phyloP scores from a whole-genome alignment of 2,113 vertebrate species.

The Trichechus manatus region DNA sequence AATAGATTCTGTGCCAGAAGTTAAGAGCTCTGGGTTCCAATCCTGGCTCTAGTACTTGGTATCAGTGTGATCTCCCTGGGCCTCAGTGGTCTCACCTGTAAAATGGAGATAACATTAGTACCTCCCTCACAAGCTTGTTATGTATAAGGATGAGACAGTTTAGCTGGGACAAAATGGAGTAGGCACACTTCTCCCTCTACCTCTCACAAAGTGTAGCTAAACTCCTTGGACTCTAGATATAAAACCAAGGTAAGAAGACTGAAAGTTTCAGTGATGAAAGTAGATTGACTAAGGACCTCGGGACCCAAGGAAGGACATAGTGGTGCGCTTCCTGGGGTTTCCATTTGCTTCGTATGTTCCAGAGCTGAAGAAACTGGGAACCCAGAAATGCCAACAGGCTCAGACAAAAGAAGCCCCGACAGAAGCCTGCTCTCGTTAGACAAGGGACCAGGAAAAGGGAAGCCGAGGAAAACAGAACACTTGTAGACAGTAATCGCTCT shows the following conservation, averaged over 20 bases:
- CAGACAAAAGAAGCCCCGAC: background rate
- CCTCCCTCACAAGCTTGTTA: background rate
- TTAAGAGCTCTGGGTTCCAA: background rate
- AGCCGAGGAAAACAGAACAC: background rate
- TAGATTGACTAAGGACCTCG: background rate
- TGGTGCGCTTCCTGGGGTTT: background rate
- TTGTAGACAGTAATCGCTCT: background rate
- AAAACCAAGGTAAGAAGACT: background rate
- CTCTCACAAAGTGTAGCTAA: background rate
- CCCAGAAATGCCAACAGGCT: background rate
- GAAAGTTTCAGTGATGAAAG: background rate
- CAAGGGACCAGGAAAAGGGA: background rate
- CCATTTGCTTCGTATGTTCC: background rate
- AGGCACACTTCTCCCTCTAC: background rate
- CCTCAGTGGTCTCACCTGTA: conserved; percentile 24
- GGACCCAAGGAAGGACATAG: too few relatives aligned
- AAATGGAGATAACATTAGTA: background rate
- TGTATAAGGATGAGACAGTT: background rate
- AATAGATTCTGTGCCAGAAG: background rate
- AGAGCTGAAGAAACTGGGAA: background rate
- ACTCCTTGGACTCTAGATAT: background rate
- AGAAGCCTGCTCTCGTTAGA: background rate
- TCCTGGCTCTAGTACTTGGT: background rate
- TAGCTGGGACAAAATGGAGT: background rate
- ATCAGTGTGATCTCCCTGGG: background rate